Evolutionary conservation across 2,888 invertebrate species (phyloP).

Genomic region (Platynereis dumerilii): DNA sequence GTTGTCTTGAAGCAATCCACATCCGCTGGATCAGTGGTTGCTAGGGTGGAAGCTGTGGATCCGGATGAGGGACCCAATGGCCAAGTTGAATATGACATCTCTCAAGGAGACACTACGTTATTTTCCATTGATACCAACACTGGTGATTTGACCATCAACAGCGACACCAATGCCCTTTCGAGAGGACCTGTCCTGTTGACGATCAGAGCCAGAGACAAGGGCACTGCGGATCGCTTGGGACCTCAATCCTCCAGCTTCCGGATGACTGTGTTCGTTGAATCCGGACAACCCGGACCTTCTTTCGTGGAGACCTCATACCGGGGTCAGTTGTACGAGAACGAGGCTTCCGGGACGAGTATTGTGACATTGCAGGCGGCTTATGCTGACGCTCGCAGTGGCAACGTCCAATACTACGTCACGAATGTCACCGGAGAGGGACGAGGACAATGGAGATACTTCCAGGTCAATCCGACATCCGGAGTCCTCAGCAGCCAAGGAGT

Average conservation of each 20-base stretch:
- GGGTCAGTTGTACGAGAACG: constrained; percentile 87
- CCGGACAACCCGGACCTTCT: constrained; percentile 61
- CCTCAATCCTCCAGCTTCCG: constrained; percentile 17
- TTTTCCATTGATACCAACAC: constrained; percentile 28
- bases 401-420: constrained; percentile 89
- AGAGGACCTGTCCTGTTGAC: constrained; percentile 16
- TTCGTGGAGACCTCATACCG: constrained; percentile 70
- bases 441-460: constrained; percentile 68
- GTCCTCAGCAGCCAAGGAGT: constrained; percentile 85
- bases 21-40: background rate
- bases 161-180: constrained; percentile 14
- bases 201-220: constrained; percentile 28
- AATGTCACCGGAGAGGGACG: constrained; percentile 67
- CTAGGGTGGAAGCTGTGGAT: constrained; percentile 19
- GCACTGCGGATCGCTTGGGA: constrained; percentile 18
- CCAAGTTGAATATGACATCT: constrained; percentile 22
- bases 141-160: constrained; percentile 27
- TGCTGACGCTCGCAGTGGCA: constrained; percentile 42
- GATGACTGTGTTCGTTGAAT: constrained; percentile 29
- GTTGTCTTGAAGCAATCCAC: constrained; percentile 13
- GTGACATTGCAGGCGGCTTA: constrained; percentile 71
- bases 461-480: constrained; percentile 90
- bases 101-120: constrained; percentile 19
- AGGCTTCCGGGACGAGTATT: constrained; percentile 84
- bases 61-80: constrained; percentile 21